Evolutionary conservation across 2,888 invertebrate species (phyloP).

Genomic region (Heliconius erato): DNA sequence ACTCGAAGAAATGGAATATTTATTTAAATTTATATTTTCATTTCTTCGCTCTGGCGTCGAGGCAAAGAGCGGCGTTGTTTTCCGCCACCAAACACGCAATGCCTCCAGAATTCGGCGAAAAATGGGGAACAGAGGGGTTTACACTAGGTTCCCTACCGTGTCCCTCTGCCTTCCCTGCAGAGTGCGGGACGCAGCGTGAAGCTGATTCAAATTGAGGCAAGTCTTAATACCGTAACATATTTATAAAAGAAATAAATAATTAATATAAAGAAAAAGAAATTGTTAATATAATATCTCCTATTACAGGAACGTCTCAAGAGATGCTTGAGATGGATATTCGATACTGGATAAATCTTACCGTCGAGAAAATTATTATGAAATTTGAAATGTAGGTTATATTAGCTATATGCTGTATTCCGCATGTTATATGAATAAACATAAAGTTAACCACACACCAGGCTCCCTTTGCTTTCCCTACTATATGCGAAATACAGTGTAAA

Average conservation of each 20-base stretch:
- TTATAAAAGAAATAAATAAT: background rate
- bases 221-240: no score
- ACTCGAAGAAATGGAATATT: no score
- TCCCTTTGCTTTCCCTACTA: background rate
- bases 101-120: no score
- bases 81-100: no score
- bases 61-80: no score
- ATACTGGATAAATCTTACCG: slow-evolving; percentile 6
- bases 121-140: no score
- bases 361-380: background rate
- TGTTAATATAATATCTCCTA: background rate
- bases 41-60: no score
- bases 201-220: no score
- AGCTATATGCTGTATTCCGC: background rate
- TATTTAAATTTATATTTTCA: no score
- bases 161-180: no score
- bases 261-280: background rate
- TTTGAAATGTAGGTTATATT: slow-evolving; percentile 3
- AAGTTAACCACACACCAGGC: background rate
- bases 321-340: slow-evolving; percentile 5
- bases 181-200: no score
- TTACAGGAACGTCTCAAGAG: slow-evolving; percentile 2
- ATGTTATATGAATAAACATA: background rate
- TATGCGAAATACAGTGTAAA: background rate
- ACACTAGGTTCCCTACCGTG: no score